phyloP scores from a whole-genome alignment of 1,140 invertebrate genomes.

The Copidosoma floridanum region DNA sequence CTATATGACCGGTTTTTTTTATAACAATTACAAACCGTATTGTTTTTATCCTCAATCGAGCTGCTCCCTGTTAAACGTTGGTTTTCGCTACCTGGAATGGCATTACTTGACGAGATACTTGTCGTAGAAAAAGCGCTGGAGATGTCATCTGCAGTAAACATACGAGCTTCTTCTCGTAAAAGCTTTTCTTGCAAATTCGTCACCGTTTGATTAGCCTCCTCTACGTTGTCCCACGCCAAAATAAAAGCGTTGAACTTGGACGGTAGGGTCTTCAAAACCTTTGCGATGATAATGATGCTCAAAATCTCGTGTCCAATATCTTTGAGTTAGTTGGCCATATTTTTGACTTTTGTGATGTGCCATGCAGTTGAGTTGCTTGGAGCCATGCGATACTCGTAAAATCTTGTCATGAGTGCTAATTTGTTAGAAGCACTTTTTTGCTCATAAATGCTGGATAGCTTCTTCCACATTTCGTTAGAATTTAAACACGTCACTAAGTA shows the following conservation, averaged over 20 bases:
- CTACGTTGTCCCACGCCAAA: slow-evolving; percentile 29
- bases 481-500: slow-evolving; percentile 1
- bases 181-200: slow-evolving; percentile 2
- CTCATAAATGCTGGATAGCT: slow-evolving; percentile 16
- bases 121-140: neutral
- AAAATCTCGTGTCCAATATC: slow-evolving; percentile 20
- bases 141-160: too few species aligned
- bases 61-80: neutral
- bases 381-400: slow-evolving; percentile 22
- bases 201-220: slow-evolving; percentile 1
- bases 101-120: neutral
- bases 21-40: neutral
- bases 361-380: neutral
- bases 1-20: neutral
- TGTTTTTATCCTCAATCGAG: neutral
- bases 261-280: slow-evolving; percentile 21
- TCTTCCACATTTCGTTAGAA: slow-evolving; percentile 21
- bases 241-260: slow-evolving; percentile 14
- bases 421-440: slow-evolving; percentile 17
- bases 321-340: slow-evolving; percentile 16
- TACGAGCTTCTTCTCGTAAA: slow-evolving; percentile 14
- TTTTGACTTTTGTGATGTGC: slow-evolving; percentile 25
- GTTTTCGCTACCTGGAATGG: neutral
- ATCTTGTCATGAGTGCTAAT: slow-evolving; percentile 14
- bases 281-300: slow-evolving; percentile 23